phyloP scores from a whole-genome alignment of 2,113 vertebrate genomes.

The Alexandromys fortis region DNA sequence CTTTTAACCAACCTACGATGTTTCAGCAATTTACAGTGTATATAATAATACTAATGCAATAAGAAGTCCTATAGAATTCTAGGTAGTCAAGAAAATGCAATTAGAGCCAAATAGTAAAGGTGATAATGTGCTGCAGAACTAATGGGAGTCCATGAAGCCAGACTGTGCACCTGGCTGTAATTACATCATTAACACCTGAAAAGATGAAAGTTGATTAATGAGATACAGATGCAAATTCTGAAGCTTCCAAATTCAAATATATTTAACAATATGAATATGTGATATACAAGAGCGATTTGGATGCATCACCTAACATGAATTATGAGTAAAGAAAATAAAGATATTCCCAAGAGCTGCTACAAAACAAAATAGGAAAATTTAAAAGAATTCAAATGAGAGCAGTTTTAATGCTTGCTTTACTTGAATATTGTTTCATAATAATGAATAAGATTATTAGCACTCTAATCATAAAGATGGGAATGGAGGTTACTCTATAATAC shows the following conservation, averaged over 20 bases:
- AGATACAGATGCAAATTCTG: conserved; percentile 75
- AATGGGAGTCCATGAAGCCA: conserved; percentile 60
- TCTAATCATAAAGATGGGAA: background rate
- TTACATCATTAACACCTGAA: conserved; percentile 68
- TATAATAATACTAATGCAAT: conserved; percentile 3
- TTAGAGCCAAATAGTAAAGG: conserved; percentile 41
- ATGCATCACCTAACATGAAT: background rate
- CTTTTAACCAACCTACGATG: background rate
- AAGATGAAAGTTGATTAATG: conserved; percentile 76
- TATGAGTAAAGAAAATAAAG: background rate
- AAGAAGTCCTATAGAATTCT: conserved; percentile 30
- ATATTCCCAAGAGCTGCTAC: background rate
- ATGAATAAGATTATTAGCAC: conserved; percentile 36
- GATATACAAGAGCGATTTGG: conserved; percentile 27
- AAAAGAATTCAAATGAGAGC: background rate
- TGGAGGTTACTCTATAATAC: background rate
- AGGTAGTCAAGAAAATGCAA: conserved; percentile 37
- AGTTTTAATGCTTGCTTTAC: background rate
- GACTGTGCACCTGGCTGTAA: conserved; percentile 65
- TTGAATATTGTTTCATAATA: background rate
- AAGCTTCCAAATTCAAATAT: conserved; percentile 58
- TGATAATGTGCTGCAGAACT: conserved; percentile 52
- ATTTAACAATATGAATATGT: conserved; percentile 58
- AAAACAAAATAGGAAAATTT: background rate
- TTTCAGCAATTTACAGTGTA: conserved; percentile 37